Conservation (phyloP, 2,797 vertebrate species). For the Thalassophryne amazonica region DNA sequence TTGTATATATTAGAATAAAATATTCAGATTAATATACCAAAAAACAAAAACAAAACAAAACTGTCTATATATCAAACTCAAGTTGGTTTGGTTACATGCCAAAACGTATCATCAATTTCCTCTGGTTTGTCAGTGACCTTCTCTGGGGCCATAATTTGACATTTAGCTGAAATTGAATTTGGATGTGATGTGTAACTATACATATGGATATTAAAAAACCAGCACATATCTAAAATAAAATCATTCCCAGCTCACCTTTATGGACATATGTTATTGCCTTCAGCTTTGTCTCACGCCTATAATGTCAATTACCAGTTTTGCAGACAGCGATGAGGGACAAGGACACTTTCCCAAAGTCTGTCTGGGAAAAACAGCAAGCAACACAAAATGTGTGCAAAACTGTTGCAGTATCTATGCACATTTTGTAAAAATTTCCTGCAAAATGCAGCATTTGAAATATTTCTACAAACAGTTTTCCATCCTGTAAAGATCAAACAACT, state of each 20-base stretch:
- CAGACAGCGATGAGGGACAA: constrained; percentile 30
- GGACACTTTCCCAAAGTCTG: constrained; percentile 21
- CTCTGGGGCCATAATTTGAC: constrained; percentile 56
- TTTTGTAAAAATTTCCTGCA: background rate
- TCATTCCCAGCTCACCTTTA: constrained; percentile 56
- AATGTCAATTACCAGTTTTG: constrained; percentile 40
- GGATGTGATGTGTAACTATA: constrained; percentile 51
- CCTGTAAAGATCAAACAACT: background rate
- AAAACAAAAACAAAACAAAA: constrained; percentile 3
- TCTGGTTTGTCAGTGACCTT: constrained; percentile 63
- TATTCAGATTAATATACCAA: constrained; percentile 11
- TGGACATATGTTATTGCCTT: constrained; percentile 50
- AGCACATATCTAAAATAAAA: constrained; percentile 53
- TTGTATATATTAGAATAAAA: constrained; percentile 25
- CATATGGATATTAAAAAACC: constrained; percentile 50
- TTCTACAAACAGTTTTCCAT: background rate
- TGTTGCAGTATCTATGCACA: background rate
- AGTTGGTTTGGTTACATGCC: constrained; percentile 36
- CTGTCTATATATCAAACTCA: constrained; percentile 23
- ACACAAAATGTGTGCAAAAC: background rate
- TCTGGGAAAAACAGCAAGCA: background rate
- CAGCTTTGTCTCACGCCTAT: constrained; percentile 47
- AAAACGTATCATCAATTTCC: constrained; percentile 47
- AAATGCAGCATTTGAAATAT: background rate
- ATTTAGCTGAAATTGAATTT: constrained; percentile 71